Evolutionary conservation across 2,113 vertebrate species (phyloP).

Genomic region (Istiophorus platypterus): DNA sequence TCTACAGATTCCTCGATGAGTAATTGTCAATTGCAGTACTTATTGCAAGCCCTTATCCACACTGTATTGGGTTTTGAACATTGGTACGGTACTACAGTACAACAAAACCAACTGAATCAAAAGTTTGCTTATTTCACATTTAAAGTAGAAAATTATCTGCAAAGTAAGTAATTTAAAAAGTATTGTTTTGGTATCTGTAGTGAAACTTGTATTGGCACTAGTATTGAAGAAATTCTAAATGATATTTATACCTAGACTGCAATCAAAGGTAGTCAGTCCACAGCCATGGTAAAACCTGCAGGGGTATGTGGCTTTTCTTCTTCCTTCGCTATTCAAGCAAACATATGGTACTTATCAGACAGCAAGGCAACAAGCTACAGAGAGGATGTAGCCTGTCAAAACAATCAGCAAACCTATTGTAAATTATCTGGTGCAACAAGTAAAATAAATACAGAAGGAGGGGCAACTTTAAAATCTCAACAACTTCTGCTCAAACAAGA

Average conservation of each 20-base stretch:
- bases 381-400: slow-evolving; percentile 44
- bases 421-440: slow-evolving; percentile 5
- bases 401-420: slow-evolving; percentile 14
- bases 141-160: not conserved
- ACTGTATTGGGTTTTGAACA: no score
- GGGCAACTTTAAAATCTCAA: not conserved
- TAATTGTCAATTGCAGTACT: no score
- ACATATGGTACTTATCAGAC: slow-evolving; percentile 44
- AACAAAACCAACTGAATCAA: no score
- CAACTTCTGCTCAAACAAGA: not conserved
- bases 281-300: not conserved
- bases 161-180: not conserved
- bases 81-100: no score
- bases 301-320: not conserved
- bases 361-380: slow-evolving; percentile 9
- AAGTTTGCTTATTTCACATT: no score
- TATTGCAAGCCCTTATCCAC: no score
- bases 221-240: not conserved
- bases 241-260: not conserved
- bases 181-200: not conserved
- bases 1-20: no score
- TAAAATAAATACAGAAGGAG: slow-evolving; percentile 6
- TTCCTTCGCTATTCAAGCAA: slow-evolving; percentile 11
- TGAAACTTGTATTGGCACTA: not conserved
- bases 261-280: not conserved